Conservation (phyloP, 2,888 invertebrate genomes). For the Anthophora plumipes region DNA sequence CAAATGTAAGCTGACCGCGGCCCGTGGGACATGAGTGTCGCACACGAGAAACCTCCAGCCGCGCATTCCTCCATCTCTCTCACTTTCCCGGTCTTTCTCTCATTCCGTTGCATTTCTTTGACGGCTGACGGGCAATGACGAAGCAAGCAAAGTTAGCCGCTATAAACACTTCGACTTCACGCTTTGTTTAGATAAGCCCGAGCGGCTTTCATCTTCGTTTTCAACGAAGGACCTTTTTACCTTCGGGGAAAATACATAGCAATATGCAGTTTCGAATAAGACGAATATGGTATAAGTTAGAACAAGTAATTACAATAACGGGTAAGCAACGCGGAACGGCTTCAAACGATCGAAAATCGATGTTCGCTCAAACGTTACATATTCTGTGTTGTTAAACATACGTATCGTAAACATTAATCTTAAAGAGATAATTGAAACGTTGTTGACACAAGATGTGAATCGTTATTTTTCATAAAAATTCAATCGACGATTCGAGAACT, state of each 20-base stretch:
- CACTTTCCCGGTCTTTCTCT: conserved; percentile 14
- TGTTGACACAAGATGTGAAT: too few species aligned
- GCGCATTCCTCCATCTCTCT: conserved; percentile 30
- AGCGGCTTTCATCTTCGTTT: conserved; percentile 48
- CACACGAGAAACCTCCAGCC: conserved; percentile 19
- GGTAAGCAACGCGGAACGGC: too few species aligned
- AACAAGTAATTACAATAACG: too few species aligned
- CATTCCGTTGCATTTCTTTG: conserved; percentile 64
- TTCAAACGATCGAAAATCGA: too few species aligned
- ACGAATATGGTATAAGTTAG: too few species aligned
- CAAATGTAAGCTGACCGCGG: conserved; percentile 60
- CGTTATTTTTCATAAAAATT: too few species aligned
- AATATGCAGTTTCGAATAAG: neutral
- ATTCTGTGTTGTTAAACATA: too few species aligned
- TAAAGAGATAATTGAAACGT: too few species aligned
- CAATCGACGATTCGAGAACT: too few species aligned
- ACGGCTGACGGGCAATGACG: conserved; percentile 64
- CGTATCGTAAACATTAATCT: too few species aligned
- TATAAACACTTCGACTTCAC: conserved; percentile 73
- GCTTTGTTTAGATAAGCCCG: conserved; percentile 75
- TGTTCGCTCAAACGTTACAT: too few species aligned
- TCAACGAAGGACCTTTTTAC: neutral
- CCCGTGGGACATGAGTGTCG: conserved; percentile 48
- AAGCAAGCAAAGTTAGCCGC: conserved; percentile 75
- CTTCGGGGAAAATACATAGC: conserved; percentile 23